These are phyloP conservation scores for Drosophila acutilabella DNA, from an alignment of 2,888 invertebrate genomes.

Conservation along the genomic window DNA sequence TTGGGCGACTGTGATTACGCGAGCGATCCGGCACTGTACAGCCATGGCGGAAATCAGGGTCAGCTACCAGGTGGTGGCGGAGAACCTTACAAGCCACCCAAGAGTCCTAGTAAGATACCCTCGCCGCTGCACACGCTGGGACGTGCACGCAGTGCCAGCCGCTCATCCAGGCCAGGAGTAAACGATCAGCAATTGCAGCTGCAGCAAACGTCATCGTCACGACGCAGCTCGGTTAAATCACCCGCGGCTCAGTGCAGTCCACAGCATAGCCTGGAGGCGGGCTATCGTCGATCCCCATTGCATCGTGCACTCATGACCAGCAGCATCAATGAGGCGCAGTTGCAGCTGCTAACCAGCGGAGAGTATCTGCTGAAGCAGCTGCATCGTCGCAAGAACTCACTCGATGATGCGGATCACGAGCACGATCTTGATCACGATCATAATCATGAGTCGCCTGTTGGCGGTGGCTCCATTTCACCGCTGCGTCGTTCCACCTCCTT, in stretches of 20 bases:
- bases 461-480: constrained; percentile 80
- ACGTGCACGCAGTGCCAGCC: constrained; percentile 85
- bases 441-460: constrained; percentile 41
- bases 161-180: constrained; percentile 84
- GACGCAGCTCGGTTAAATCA: constrained; percentile 84
- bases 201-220: constrained; percentile 78
- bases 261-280: constrained; percentile 80
- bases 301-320: constrained; percentile 83
- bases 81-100: constrained; percentile 81
- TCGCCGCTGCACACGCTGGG: constrained; percentile 90
- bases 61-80: constrained; percentile 61
- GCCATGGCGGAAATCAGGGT: constrained; percentile 41
- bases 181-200: constrained; percentile 38
- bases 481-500: constrained; percentile 90
- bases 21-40: constrained; percentile 83
- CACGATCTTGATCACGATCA: constrained; percentile 37
- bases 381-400: constrained; percentile 84
- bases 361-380: constrained; percentile 81
- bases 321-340: constrained; percentile 84
- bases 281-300: constrained; percentile 72
- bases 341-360: constrained; percentile 82
- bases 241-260: constrained; percentile 83
- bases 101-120: constrained; percentile 90
- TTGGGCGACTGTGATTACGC: constrained; percentile 84
- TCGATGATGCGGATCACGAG: constrained; percentile 75